These are phyloP conservation scores for Drosophila pseudotakahashii DNA, from an alignment of 2,888 invertebrate genomes.

Conservation along the genomic window DNA sequence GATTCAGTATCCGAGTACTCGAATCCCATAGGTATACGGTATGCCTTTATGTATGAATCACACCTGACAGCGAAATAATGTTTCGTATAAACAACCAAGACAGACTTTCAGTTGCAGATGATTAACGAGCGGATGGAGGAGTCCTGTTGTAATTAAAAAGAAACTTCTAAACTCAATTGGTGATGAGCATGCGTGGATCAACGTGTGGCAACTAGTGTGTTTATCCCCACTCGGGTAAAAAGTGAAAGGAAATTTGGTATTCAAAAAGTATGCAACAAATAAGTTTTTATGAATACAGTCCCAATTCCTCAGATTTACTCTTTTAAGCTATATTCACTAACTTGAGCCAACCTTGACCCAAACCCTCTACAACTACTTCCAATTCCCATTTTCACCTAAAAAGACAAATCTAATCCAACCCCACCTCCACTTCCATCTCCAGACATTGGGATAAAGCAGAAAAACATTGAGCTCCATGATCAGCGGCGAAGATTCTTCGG, in stretches of 20 bases:
- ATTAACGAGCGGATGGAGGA: constrained; percentile 42
- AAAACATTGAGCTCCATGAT: constrained; percentile 49
- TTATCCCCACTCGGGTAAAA: too few relatives aligned
- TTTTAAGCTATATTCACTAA: too few relatives aligned
- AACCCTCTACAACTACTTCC: background rate
- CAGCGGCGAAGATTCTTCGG: constrained; percentile 75
- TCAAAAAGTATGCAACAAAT: too few relatives aligned
- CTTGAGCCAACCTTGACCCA: background rate
- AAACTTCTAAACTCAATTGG: background rate
- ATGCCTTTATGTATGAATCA: constrained; percentile 46
- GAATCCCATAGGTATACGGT: constrained; percentile 7
- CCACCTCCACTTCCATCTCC: background rate
- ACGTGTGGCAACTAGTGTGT: too few relatives aligned
- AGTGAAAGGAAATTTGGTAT: too few relatives aligned
- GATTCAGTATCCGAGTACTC: constrained; percentile 33
- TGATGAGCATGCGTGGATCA: too few relatives aligned
- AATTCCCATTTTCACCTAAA: too few relatives aligned
- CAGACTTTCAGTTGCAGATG: constrained; percentile 31
- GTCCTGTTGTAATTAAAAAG: background rate
- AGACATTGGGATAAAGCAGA: background rate
- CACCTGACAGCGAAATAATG: too few relatives aligned
- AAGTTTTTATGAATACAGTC: too few relatives aligned
- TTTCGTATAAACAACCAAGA: constrained; percentile 50
- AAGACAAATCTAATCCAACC: background rate
- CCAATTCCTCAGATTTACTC: too few relatives aligned